Evolutionary conservation across 2,113 vertebrate genomes (phyloP).

Genomic region (Macroglossus sobrinus): DNA sequence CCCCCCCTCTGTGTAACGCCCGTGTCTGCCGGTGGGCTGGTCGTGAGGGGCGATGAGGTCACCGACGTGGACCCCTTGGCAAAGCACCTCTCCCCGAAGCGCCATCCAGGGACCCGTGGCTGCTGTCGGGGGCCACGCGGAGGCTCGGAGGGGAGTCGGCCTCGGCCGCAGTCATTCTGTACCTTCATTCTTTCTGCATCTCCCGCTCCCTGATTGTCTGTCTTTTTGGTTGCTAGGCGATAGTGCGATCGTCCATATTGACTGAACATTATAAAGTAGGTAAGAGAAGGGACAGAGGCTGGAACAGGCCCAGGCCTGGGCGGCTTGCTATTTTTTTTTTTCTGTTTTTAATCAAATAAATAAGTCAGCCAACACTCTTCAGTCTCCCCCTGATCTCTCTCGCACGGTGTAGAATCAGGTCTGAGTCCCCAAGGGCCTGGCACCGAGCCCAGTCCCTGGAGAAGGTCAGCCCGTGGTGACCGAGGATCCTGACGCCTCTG

Average conservation of each 20-base stretch:
- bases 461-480: not conserved
- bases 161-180: not conserved
- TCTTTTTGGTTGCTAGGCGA: conserved; percentile 35
- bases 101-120: not conserved
- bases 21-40: not conserved
- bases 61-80: fast-evolving
- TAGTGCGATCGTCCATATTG: not conserved
- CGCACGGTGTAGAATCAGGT: not conserved
- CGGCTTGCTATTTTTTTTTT: not conserved
- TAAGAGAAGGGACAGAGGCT: not conserved
- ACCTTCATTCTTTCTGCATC: not conserved
- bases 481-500: not conserved
- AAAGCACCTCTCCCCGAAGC: too few species aligned
- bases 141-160: not conserved
- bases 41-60: not conserved
- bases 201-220: not conserved
- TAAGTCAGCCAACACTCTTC: not conserved
- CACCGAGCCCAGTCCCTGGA: not conserved
- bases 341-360: not conserved
- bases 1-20: not conserved
- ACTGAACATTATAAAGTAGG: conserved; percentile 27
- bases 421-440: not conserved
- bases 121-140: too few species aligned
- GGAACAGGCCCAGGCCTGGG: not conserved
- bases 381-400: not conserved